Percentiles rank a stretch among this genome's conserved stretches.
Conservation (phyloP, 1,140 invertebrate species). For the Brachionus manjavacas region DNA sequence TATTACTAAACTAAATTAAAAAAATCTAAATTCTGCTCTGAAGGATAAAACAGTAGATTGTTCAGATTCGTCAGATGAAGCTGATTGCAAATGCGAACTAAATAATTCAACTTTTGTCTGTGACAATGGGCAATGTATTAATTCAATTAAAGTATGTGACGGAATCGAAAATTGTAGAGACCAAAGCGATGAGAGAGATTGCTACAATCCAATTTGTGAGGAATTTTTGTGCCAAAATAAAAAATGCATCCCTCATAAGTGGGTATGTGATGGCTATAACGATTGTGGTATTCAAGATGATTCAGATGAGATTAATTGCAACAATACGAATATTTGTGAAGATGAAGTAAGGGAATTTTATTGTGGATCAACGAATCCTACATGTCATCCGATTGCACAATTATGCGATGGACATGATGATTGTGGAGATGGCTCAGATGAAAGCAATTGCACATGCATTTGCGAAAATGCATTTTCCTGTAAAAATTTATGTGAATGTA, state of each 20-base stretch:
- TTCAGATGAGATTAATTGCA: conserved; percentile 42
- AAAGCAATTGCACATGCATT: conserved; percentile 29
- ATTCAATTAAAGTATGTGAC: conserved; percentile 32
- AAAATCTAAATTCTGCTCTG: background rate
- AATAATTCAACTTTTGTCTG: conserved; percentile 43
- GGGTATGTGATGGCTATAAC: conserved; percentile 5
- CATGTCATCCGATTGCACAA: conserved; percentile 31
- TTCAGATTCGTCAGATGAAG: conserved; percentile 65
- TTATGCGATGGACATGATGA: conserved; percentile 44
- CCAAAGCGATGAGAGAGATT: conserved; percentile 38
- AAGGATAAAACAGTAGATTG: conserved; percentile 67
- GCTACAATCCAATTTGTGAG: conserved; percentile 1
- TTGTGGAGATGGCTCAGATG: conserved; percentile 44
- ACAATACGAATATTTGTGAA: background rate
- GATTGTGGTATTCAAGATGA: conserved; percentile 20
- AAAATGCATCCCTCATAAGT: conserved; percentile 13
- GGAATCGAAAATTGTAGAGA: conserved; percentile 41
- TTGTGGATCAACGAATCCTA: background rate
- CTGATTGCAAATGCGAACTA: conserved; percentile 49
- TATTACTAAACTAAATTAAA: background rate
- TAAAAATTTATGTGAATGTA: conserved; percentile 45
- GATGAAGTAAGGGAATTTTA: background rate
- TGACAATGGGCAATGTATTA: conserved; percentile 43
- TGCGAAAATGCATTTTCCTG: conserved; percentile 28
- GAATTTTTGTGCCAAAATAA: conserved; percentile 30